phyloP scores from a whole-genome alignment of 1,140 invertebrate species.

The Bactericera cockerelli region DNA sequence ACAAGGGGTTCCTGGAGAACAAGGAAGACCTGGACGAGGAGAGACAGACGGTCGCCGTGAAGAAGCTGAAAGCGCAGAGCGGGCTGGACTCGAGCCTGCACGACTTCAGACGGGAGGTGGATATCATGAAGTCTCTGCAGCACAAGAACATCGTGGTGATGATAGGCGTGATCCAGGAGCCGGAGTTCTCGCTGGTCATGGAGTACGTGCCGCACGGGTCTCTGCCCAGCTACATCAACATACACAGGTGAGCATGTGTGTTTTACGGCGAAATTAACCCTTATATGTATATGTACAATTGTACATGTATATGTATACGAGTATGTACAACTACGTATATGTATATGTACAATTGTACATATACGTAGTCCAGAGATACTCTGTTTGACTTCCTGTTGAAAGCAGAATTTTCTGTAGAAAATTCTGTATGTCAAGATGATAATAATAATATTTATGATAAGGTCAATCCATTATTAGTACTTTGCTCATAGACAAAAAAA shows the following conservation, averaged over 20 bases:
- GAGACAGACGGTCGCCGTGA: constrained; percentile 47
- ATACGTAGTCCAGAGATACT: too few relatives aligned
- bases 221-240: constrained; percentile 58
- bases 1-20: constrained; percentile 40
- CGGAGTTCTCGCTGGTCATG: constrained; percentile 68
- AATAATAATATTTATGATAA: too few relatives aligned
- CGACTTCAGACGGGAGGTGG: constrained; percentile 54
- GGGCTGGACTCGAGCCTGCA: constrained; percentile 27
- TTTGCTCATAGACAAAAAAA: too few relatives aligned
- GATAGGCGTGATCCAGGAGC: constrained; percentile 57
- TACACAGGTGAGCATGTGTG: constrained; percentile 33
- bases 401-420: too few relatives aligned
- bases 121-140: constrained; percentile 61
- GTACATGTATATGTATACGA: too few relatives aligned
- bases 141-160: constrained; percentile 80
- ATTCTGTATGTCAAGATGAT: too few relatives aligned
- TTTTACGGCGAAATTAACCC: too few relatives aligned
- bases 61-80: constrained; percentile 39
- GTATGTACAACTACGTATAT: too few relatives aligned
- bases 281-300: too few relatives aligned
- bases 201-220: constrained; percentile 71
- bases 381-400: too few relatives aligned
- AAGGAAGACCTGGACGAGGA: constrained; percentile 31
- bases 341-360: too few relatives aligned
- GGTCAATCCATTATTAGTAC: too few relatives aligned